Percentiles rank a stretch among this genome's conserved stretches.
These are phyloP conservation scores for Colletes collaris DNA, from an alignment of 2,888 invertebrate species.

Conservation along the genomic window DNA sequence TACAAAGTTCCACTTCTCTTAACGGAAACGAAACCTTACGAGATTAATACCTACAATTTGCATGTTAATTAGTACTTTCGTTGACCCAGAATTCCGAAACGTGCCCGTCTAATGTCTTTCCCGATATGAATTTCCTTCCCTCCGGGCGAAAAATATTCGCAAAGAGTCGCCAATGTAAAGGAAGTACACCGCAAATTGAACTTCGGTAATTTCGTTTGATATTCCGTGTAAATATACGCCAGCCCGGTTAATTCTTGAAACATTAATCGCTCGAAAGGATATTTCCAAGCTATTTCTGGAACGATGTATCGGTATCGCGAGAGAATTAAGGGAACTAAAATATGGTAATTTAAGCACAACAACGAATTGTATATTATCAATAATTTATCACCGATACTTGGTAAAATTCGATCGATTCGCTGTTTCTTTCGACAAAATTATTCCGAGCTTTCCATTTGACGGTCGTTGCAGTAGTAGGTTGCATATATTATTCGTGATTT, in stretches of 20 bases:
- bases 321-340: neutral
- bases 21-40: conserved; percentile 23
- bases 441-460: conserved; percentile 20
- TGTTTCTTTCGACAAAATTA: conserved; percentile 25
- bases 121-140: conserved; percentile 45
- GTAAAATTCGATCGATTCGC: conserved; percentile 24
- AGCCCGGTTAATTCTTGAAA: neutral
- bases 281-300: neutral
- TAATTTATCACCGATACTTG: conserved; percentile 14
- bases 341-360: too few species aligned
- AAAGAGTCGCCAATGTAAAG: conserved; percentile 4
- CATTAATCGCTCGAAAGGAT: conserved; percentile 14
- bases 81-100: conserved; percentile 46
- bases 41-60: conserved; percentile 49
- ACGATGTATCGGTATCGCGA: neutral
- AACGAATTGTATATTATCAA: too few species aligned
- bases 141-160: conserved; percentile 34
- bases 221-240: neutral
- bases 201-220: conserved; percentile 33
- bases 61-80: conserved; percentile 51
- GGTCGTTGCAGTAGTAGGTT: conserved; percentile 18
- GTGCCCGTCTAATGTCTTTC: conserved; percentile 34
- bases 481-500: conserved; percentile 47
- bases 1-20: conserved; percentile 9
- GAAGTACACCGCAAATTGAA: conserved; percentile 33